phyloP scores from a whole-genome alignment of 2,888 invertebrate genomes.

The Aethes cnicana region DNA sequence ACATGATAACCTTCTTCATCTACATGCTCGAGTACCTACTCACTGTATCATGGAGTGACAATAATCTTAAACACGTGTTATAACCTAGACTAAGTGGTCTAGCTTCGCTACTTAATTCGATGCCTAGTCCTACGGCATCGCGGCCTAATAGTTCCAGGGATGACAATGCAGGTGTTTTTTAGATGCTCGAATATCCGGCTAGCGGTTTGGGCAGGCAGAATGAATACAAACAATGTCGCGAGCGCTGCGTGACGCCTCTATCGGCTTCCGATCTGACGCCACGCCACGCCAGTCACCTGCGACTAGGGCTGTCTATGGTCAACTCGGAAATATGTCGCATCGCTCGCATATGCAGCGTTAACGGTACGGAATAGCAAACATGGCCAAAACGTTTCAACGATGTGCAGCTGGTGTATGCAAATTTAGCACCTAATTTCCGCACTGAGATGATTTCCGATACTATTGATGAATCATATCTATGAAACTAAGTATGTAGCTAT shows the following conservation, averaged over 20 bases:
- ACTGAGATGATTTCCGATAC: too few species aligned
- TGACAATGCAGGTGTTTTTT: slow-evolving; percentile 53
- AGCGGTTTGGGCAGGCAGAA: slow-evolving; percentile 57
- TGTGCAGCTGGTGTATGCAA: too few species aligned
- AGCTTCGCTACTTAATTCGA: slow-evolving; percentile 32
- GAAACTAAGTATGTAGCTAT: too few species aligned
- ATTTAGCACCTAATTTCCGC: too few species aligned
- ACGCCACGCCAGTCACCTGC: slow-evolving; percentile 32
- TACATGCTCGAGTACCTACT: too few species aligned
- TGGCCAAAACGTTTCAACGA: too few species aligned
- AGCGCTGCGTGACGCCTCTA: slow-evolving; percentile 54
- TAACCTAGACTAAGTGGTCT: slow-evolving; percentile 29
- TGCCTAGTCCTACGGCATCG: slow-evolving; percentile 29
- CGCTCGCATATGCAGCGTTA: slow-evolving; percentile 8
- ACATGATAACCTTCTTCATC: too few species aligned
- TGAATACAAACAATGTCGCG: slow-evolving; percentile 53
- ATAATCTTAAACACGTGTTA: too few species aligned
- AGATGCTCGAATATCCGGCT: slow-evolving; percentile 71
- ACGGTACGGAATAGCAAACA: neutral
- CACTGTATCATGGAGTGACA: too few species aligned
- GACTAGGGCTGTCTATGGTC: slow-evolving; percentile 24
- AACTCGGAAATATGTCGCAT: slow-evolving; percentile 14
- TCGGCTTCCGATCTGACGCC: slow-evolving; percentile 67
- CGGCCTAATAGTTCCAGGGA: slow-evolving; percentile 33
- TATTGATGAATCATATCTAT: too few species aligned